phyloP scores from a whole-genome alignment of 2,113 vertebrate species.

The Psophia crepitans region DNA sequence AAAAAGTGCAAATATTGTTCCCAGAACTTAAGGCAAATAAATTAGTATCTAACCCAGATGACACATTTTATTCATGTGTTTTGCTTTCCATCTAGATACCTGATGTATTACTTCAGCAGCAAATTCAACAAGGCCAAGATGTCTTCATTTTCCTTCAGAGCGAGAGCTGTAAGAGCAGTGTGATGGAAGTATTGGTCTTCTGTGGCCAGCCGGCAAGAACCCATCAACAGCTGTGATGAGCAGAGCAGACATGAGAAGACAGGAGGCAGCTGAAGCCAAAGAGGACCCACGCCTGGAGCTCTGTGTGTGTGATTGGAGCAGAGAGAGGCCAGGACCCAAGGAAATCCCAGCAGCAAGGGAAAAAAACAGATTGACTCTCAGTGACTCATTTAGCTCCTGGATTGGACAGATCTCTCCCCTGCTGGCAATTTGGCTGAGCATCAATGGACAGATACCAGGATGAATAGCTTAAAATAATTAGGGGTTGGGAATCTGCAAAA shows the following conservation, averaged over 20 bases:
- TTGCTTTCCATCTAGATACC: slow-evolving; percentile 68
- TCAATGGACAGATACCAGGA: slow-evolving; percentile 80
- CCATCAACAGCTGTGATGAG: slow-evolving; percentile 62
- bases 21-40: not conserved
- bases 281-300: slow-evolving; percentile 61
- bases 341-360: slow-evolving; percentile 77
- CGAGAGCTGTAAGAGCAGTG: slow-evolving; percentile 26
- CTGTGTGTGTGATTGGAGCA: slow-evolving; percentile 53
- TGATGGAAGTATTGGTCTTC: slow-evolving; percentile 19
- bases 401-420: slow-evolving; percentile 83
- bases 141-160: slow-evolving; percentile 77
- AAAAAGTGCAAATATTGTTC: slow-evolving; percentile 33
- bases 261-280: slow-evolving; percentile 60
- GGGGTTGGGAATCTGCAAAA: slow-evolving; percentile 74
- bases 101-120: slow-evolving; percentile 65
- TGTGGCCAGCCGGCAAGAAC: slow-evolving; percentile 36
- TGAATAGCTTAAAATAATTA: slow-evolving; percentile 88
- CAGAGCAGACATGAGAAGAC: slow-evolving; percentile 48
- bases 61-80: not conserved
- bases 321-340: slow-evolving; percentile 66
- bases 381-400: slow-evolving; percentile 90
- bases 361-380: slow-evolving; percentile 86
- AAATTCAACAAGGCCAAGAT: slow-evolving; percentile 73
- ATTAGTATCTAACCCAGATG: not conserved
- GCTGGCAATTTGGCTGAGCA: slow-evolving; percentile 82